phyloP scores from a whole-genome alignment of 2,113 vertebrate genomes.

The Neotragus moschatus region DNA sequence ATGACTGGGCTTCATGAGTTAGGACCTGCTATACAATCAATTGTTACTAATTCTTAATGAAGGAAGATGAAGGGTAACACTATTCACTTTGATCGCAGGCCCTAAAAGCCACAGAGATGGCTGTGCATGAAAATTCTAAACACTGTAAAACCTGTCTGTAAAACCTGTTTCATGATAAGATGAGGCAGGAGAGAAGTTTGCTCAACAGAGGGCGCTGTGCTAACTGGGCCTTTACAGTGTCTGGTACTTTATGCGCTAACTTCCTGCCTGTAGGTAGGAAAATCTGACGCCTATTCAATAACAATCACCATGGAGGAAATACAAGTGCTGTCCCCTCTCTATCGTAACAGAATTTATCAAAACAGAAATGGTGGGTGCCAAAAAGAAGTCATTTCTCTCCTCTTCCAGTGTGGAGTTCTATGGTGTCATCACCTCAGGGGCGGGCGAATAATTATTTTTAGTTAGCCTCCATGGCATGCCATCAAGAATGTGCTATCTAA shows the following conservation, averaged over 20 bases:
- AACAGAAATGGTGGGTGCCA: neutral
- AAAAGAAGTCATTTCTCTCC: neutral
- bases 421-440: neutral
- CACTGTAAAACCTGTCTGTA: too few relatives aligned
- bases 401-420: neutral
- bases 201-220: neutral
- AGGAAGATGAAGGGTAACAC: neutral
- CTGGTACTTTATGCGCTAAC: neutral
- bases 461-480: neutral
- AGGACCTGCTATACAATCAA: neutral
- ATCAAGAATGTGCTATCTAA: neutral
- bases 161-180: neutral
- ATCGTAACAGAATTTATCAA: neutral
- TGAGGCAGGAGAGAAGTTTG: neutral
- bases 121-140: neutral
- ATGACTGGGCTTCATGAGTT: neutral
- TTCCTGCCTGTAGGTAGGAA: neutral
- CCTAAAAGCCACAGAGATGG: neutral
- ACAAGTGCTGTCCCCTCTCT: neutral
- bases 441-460: neutral
- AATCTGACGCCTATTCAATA: neutral
- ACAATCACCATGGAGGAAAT: neutral
- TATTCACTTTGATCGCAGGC: neutral
- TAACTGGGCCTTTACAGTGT: neutral
- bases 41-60: neutral